These are phyloP conservation scores for Smutsia gigantea DNA, from an alignment of 2,797 vertebrate genomes.

Conservation along the genomic window DNA sequence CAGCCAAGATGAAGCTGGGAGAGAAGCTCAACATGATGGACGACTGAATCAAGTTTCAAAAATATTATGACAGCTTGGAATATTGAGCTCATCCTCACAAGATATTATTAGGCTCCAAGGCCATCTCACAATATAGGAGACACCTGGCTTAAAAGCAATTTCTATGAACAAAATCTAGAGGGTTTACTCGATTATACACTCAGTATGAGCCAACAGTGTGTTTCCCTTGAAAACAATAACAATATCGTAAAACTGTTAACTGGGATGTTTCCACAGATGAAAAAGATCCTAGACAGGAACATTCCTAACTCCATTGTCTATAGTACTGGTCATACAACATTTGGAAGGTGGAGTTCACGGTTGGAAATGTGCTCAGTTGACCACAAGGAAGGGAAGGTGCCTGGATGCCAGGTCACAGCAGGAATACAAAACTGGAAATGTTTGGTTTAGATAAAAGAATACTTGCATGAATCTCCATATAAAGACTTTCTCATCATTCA, in stretches of 20 bases:
- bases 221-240: conserved; percentile 48
- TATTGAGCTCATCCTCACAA: conserved; percentile 51
- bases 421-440: not conserved
- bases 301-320: not conserved
- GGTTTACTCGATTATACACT: conserved; percentile 28
- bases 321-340: not conserved
- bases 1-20: conserved; percentile 34
- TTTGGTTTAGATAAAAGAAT: not conserved
- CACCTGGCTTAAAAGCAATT: conserved; percentile 32
- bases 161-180: conserved; percentile 43
- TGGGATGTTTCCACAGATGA: conserved; percentile 23
- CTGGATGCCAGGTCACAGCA: not conserved
- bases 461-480: not conserved
- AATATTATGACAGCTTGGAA: conserved; percentile 73
- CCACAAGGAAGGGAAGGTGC: not conserved
- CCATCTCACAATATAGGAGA: conserved; percentile 30
- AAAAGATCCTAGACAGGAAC: not conserved
- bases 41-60: conserved; percentile 17
- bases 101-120: conserved; percentile 30
- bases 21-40: conserved; percentile 34
- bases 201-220: not conserved
- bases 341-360: not conserved
- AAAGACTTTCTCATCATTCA: not conserved
- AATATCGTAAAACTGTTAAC: not conserved
- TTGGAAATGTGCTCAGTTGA: not conserved